These are phyloP conservation scores for Pseudochromis fuscus DNA, from an alignment of 2,797 vertebrate genomes.

Conservation along the genomic window DNA sequence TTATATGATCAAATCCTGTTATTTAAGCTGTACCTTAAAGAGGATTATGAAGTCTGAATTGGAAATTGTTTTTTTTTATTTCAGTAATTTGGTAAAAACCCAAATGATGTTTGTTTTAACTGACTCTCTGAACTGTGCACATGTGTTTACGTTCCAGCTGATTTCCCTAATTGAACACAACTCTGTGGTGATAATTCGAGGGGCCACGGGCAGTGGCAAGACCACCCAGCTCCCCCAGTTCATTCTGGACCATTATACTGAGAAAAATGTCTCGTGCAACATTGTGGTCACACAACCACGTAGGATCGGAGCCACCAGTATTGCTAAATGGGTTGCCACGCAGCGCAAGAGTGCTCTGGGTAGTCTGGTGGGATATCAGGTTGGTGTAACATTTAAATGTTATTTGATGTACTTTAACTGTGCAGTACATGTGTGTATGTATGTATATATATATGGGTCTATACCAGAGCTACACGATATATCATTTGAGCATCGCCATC, in stretches of 20 bases:
- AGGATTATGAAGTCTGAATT: constrained; percentile 31
- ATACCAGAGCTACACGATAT: too few relatives aligned
- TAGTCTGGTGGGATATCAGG: constrained; percentile 96
- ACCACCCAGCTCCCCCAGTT: constrained; percentile 96
- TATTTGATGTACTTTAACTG: constrained; percentile 7
- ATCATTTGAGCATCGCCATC: too few relatives aligned
- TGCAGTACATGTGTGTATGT: neutral
- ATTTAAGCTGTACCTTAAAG: constrained; percentile 25
- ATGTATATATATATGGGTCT: too few relatives aligned
- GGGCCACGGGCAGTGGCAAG: constrained; percentile 95
- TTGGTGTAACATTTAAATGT: constrained; percentile 83
- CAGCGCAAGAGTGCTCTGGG: constrained; percentile 90
- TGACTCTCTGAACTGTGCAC: too few relatives aligned
- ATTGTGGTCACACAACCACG: constrained; percentile 96
- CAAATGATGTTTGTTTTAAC: constrained; percentile 5
- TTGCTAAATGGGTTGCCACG: constrained; percentile 92
- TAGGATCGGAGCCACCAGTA: constrained; percentile 93
- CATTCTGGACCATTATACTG: constrained; percentile 87
- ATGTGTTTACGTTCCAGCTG: constrained; percentile 83
- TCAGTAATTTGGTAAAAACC: constrained; percentile 15
- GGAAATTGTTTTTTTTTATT: constrained; percentile 12
- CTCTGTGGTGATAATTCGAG: constrained; percentile 92
- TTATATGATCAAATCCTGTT: too few relatives aligned
- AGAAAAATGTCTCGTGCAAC: constrained; percentile 86
- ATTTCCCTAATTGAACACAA: constrained; percentile 92